Percentiles rank a stretch among this genome's conserved stretches.
Evolutionary conservation across 1,140 invertebrate genomes (phyloP).

Genomic region (Rhizoglyphus robini): DNA sequence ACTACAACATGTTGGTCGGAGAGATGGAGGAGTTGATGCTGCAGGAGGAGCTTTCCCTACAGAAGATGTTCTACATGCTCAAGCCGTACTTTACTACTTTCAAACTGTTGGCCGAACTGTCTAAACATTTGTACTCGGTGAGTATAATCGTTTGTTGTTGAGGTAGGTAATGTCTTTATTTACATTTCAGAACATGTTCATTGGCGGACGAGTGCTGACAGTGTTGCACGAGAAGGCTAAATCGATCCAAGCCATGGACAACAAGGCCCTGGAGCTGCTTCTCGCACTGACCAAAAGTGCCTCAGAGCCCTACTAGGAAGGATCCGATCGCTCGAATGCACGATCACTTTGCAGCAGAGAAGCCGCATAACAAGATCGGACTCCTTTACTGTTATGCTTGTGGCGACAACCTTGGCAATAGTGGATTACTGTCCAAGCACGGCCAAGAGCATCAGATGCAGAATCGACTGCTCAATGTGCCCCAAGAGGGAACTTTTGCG

Average conservation of each 20-base stretch:
- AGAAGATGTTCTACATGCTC: constrained; percentile 80
- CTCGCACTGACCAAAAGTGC: constrained; percentile 47
- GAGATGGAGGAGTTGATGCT: constrained; percentile 68
- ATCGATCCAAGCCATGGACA: constrained; percentile 48
- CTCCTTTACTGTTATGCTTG: no score
- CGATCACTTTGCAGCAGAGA: no score
- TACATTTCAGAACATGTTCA: constrained; percentile 48
- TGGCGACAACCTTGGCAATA: no score
- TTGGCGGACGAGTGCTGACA: constrained; percentile 68
- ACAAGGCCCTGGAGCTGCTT: constrained; percentile 61
- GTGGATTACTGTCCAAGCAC: no score
- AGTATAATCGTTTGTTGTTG: background rate
- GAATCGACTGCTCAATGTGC: no score
- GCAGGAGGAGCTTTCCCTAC: constrained; percentile 57
- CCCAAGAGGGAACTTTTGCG: no score
- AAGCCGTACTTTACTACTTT: constrained; percentile 68
- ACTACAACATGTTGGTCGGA: constrained; percentile 53
- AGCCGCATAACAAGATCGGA: no score
- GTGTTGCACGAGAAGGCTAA: constrained; percentile 69
- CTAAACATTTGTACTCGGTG: constrained; percentile 29
- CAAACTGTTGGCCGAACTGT: constrained; percentile 60
- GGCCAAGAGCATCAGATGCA: no score
- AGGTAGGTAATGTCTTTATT: background rate
- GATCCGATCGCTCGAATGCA: no score
- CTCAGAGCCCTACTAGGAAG: constrained; percentile 79